These are phyloP conservation scores for Nilaparvata lugens DNA, from an alignment of 1,140 invertebrate genomes.

Conservation along the genomic window DNA sequence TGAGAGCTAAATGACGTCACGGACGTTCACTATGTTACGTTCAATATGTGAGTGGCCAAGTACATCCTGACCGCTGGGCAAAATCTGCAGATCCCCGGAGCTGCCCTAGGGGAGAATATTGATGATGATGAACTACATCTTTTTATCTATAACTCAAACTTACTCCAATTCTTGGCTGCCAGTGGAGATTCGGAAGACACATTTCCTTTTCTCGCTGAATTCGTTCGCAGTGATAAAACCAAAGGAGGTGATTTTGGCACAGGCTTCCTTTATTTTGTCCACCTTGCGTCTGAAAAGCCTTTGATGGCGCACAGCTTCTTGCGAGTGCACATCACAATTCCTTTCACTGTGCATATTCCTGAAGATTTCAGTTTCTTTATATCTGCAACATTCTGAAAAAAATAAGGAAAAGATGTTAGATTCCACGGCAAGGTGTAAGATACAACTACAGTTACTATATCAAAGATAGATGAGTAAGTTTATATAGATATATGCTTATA, in stretches of 20 bases:
- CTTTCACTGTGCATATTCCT: constrained; percentile 73
- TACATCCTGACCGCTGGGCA: too few species aligned
- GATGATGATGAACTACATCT: too few species aligned
- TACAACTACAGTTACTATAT: too few species aligned
- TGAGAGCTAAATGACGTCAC: too few species aligned
- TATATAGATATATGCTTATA: too few species aligned
- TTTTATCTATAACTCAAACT: too few species aligned
- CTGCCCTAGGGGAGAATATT: too few species aligned
- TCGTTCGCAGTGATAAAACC: constrained; percentile 67
- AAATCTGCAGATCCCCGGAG: too few species aligned
- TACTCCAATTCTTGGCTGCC: constrained; percentile 66
- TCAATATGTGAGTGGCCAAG: too few species aligned
- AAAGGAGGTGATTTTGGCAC: constrained; percentile 44
- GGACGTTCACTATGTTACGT: too few species aligned
- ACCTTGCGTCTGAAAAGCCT: constrained; percentile 71
- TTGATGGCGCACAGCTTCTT: constrained; percentile 64
- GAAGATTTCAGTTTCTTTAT: constrained; percentile 67
- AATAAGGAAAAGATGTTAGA: not conserved
- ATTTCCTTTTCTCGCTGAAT: constrained; percentile 59
- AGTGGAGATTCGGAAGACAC: constrained; percentile 62
- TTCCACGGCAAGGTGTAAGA: too few species aligned
- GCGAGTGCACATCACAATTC: constrained; percentile 69
- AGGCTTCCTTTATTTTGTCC: constrained; percentile 74
- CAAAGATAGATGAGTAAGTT: too few species aligned
- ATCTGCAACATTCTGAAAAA: constrained; percentile 38